Conservation (phyloP, 2,113 vertebrate species). For the Turnix velox region DNA sequence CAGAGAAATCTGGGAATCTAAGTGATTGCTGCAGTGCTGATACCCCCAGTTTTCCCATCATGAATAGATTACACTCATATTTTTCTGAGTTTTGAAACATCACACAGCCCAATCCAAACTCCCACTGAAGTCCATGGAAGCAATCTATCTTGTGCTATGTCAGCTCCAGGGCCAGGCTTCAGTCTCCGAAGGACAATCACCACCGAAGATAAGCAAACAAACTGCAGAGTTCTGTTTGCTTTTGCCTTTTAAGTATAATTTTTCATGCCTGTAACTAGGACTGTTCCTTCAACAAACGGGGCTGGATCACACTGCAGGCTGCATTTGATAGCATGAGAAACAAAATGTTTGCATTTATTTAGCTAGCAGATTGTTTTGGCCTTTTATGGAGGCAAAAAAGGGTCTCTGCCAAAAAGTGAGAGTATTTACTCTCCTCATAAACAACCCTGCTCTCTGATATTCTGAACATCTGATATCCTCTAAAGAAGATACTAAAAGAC, state of each 20-base stretch:
- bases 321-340: not conserved
- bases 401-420: not conserved
- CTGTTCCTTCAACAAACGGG: not conserved
- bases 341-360: not conserved
- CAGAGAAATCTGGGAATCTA: not conserved
- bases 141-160: not conserved
- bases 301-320: not conserved
- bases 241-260: conserved; percentile 39
- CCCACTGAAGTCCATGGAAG: not conserved
- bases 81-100: not conserved
- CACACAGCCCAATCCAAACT: not conserved
- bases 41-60: not conserved
- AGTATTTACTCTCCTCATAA: not conserved
- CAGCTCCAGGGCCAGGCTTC: not conserved
- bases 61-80: not conserved
- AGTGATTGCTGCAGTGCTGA: fast-evolving
- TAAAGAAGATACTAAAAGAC: not conserved
- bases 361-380: not conserved
- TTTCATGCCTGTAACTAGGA: not conserved
- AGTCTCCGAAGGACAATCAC: conserved; percentile 32
- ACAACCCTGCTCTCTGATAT: not conserved
- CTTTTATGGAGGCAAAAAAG: not conserved
- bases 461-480: not conserved
- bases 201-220: conserved; percentile 46
- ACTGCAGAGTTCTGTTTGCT: not conserved